A percentile compares a stretch with the other conserved stretches of the same genome.
These are phyloP conservation scores for Bellardia pandia DNA, from an alignment of 2,888 invertebrate genomes.

Conservation along the genomic window DNA sequence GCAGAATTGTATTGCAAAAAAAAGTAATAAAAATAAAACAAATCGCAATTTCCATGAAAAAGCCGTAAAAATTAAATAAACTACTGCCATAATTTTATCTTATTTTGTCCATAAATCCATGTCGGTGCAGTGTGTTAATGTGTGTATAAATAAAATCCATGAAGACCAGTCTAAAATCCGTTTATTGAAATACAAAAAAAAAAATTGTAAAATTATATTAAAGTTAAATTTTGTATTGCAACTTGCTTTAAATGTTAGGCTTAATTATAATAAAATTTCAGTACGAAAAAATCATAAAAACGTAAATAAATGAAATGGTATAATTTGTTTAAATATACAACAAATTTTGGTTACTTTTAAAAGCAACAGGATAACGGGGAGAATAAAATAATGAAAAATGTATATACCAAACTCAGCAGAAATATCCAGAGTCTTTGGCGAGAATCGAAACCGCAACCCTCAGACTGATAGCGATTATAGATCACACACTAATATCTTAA, in stretches of 20 bases:
- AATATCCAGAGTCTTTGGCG: too few relatives aligned
- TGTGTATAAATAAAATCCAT: background rate
- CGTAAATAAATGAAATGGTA: background rate
- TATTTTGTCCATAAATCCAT: background rate
- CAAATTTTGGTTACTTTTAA: background rate
- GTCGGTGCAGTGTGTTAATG: background rate
- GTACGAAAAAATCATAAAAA: background rate
- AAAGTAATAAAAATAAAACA: slow-evolving; percentile 10
- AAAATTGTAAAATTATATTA: slow-evolving; percentile 8
- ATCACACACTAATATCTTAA: too few relatives aligned
- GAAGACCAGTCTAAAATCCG: slow-evolving; percentile 9
- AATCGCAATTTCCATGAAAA: slow-evolving; percentile 52
- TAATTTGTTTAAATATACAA: background rate
- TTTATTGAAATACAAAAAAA: background rate
- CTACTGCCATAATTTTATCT: slow-evolving; percentile 55
- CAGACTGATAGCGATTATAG: too few relatives aligned
- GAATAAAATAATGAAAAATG: background rate
- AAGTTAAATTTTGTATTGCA: slow-evolving; percentile 40
- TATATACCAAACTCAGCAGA: too few relatives aligned
- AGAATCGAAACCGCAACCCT: too few relatives aligned
- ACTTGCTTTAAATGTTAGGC: background rate
- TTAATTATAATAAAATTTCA: background rate
- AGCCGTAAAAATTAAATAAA: slow-evolving; percentile 57
- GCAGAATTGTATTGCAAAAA: background rate
- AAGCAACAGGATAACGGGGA: background rate